These are phyloP conservation scores for Aquatica leii DNA, from an alignment of 2,888 invertebrate species.

Conservation along the genomic window DNA sequence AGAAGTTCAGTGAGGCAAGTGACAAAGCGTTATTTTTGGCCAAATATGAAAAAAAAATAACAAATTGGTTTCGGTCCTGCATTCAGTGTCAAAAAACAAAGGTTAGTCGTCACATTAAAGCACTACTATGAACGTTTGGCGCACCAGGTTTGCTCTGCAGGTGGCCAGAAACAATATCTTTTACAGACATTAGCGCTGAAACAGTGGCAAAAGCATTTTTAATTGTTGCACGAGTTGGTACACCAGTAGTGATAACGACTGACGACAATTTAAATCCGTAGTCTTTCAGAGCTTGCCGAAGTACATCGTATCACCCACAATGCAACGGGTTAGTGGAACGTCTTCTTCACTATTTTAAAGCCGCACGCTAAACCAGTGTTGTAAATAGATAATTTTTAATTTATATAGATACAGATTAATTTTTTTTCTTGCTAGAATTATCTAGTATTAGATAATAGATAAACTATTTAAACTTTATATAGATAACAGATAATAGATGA, in stretches of 20 bases:
- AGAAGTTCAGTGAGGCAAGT: too few species aligned
- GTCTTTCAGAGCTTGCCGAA: not conserved
- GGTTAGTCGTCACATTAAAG: not conserved
- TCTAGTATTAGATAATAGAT: too few species aligned
- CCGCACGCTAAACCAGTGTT: too few species aligned
- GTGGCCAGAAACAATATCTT: not conserved
- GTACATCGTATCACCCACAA: slow-evolving; percentile 46
- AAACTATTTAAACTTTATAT: too few species aligned
- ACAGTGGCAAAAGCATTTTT: not conserved
- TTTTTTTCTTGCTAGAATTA: too few species aligned
- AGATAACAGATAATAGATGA: too few species aligned
- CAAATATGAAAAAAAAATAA: not conserved
- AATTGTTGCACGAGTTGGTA: not conserved
- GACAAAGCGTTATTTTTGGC: too few species aligned
- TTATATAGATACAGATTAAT: too few species aligned
- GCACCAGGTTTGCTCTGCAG: not conserved
- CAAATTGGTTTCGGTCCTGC: not conserved
- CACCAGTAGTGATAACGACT: too few species aligned
- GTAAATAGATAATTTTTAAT: too few species aligned
- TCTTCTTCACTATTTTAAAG: slow-evolving; percentile 1
- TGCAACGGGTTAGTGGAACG: too few species aligned
- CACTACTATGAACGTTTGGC: not conserved
- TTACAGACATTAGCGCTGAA: too few species aligned
- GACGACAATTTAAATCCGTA: not conserved
- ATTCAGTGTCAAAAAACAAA: not conserved